phyloP scores from a whole-genome alignment of 1,140 invertebrate species.

The Ceratosolen fusciceps region DNA sequence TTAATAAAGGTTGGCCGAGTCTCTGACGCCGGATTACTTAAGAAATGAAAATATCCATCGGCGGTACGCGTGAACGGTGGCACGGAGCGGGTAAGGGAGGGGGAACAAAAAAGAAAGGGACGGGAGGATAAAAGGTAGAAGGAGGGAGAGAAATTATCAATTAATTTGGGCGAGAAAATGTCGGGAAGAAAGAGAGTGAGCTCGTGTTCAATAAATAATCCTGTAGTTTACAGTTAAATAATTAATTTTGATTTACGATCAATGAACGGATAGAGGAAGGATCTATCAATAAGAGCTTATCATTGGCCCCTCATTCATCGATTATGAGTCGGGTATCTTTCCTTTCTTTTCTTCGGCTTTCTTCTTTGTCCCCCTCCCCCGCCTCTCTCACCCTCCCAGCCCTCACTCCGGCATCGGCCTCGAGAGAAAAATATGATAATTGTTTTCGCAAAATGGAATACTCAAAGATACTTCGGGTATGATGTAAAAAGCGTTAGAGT shows the following conservation, averaged over 20 bases:
- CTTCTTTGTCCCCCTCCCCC: too few species aligned
- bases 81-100: too few species aligned
- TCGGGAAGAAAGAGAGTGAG: neutral
- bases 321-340: neutral
- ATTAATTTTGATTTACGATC: neutral
- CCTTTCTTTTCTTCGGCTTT: neutral
- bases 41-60: neutral
- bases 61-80: too few species aligned
- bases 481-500: conserved; percentile 11
- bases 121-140: neutral
- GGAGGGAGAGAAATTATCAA: neutral
- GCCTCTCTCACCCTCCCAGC: too few species aligned
- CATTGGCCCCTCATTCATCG: neutral
- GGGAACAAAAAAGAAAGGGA: too few species aligned
- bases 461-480: neutral
- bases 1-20: neutral
- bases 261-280: neutral
- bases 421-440: conserved; percentile 12
- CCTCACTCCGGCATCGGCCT: too few species aligned
- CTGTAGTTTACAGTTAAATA: neutral
- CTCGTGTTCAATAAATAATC: neutral
- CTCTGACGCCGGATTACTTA: neutral
- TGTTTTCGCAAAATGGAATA: neutral
- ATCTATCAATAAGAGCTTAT: neutral
- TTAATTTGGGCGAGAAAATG: neutral